Percentiles rank a stretch among this genome's conserved stretches.
phyloP scores from a whole-genome alignment of 2,797 vertebrate genomes.

The Mustela erminea region DNA sequence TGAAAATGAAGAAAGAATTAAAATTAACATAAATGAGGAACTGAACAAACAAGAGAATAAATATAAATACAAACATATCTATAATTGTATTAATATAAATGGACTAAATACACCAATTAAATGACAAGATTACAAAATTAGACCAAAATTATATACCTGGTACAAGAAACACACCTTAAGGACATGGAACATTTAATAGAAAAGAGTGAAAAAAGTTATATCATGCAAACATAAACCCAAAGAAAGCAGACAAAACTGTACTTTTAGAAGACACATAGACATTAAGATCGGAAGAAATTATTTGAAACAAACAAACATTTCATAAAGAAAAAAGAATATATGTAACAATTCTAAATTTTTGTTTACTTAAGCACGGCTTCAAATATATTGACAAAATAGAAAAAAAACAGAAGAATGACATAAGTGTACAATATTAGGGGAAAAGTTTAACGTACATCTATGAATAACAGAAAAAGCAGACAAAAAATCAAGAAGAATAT shows the following conservation, averaged over 20 bases:
- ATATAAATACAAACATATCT: neutral
- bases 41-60: neutral
- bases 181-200: neutral
- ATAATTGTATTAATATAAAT: neutral
- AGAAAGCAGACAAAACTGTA: neutral
- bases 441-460: neutral
- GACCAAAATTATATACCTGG: neutral
- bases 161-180: neutral
- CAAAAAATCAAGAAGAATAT: neutral
- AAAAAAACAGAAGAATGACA: neutral
- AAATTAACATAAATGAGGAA: neutral
- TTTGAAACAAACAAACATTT: neutral
- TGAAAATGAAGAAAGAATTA: neutral
- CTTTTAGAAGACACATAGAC: neutral
- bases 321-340: neutral
- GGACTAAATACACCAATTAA: neutral
- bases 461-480: neutral
- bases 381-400: neutral
- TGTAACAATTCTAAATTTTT: neutral
- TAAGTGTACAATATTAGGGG: neutral
- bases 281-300: neutral
- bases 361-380: neutral
- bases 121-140: neutral
- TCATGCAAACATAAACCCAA: neutral
- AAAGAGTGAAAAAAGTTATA: neutral